A percentile compares a stretch with the other conserved stretches of the same genome.
Conservation (phyloP, 2,888 invertebrate species). For the Graphium colonna region DNA sequence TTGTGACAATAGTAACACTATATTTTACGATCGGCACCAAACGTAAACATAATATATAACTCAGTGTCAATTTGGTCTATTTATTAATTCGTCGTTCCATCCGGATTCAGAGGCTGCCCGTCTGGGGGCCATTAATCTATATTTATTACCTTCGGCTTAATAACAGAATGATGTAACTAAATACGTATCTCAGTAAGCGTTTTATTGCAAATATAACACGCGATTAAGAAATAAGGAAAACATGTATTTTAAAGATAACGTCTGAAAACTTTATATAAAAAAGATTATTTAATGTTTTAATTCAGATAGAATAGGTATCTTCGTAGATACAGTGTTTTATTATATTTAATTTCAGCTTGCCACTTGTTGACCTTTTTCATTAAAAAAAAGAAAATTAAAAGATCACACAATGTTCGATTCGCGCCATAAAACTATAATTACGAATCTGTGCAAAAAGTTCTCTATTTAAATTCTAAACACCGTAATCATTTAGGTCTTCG, state of each 20-base stretch:
- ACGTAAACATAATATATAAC: slow-evolving; percentile 16
- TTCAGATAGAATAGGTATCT: no score
- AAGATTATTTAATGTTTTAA: no score
- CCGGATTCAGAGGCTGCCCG: slow-evolving; percentile 7
- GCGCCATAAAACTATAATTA: not conserved
- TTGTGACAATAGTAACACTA: no score
- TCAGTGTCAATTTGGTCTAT: slow-evolving; percentile 11
- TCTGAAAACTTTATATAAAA: no score
- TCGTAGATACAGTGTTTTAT: no score
- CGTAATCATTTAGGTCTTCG: slow-evolving; percentile 1
- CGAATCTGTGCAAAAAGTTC: not conserved
- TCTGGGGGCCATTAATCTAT: slow-evolving; percentile 15
- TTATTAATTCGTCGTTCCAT: slow-evolving; percentile 16
- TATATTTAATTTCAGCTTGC: no score
- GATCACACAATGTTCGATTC: not conserved
- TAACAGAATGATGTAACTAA: slow-evolving; percentile 14
- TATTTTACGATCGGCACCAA: not conserved
- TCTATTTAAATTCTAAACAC: slow-evolving; percentile 1
- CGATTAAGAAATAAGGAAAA: not conserved
- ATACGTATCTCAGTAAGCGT: not conserved
- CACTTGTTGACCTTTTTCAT: no score
- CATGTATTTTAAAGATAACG: no score
- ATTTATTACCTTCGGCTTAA: slow-evolving; percentile 13
- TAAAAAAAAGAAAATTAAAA: not conserved
- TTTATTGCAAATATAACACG: slow-evolving; percentile 4